Evolutionary conservation across 2,888 invertebrate genomes (phyloP).

Genomic region (Chesias legatella): DNA sequence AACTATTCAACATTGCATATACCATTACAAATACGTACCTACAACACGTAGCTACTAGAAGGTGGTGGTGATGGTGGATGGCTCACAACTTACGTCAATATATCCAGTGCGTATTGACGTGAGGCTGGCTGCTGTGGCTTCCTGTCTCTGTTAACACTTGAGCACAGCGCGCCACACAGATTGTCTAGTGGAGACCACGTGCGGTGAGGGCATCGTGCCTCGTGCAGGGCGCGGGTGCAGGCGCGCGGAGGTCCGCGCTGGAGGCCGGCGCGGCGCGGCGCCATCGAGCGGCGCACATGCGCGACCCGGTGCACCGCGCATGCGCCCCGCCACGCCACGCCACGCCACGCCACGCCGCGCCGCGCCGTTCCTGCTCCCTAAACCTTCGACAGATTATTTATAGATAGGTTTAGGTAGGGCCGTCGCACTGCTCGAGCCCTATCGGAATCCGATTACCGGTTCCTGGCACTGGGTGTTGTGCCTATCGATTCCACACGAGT

Average conservation of each 20-base stretch:
- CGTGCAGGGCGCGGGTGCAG: slow-evolving; percentile 9
- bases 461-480: slow-evolving; percentile 20
- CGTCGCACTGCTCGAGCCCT: slow-evolving; percentile 6
- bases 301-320: slow-evolving; percentile 19
- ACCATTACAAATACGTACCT: too few species aligned
- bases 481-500: slow-evolving; percentile 2
- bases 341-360: too few species aligned
- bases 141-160: too few species aligned
- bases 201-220: too few species aligned
- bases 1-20: too few species aligned
- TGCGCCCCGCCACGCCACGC: slow-evolving; percentile 15
- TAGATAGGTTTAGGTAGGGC: slow-evolving; percentile 10
- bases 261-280: slow-evolving; percentile 27
- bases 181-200: too few species aligned
- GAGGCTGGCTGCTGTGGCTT: too few species aligned
- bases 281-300: slow-evolving; percentile 33
- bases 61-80: too few species aligned
- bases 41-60: too few species aligned
- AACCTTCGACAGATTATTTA: slow-evolving; percentile 22
- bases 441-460: slow-evolving; percentile 16
- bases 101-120: too few species aligned
- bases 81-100: too few species aligned
- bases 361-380: slow-evolving; percentile 14
- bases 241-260: slow-evolving; percentile 6
- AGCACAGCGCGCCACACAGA: too few species aligned